Evolutionary conservation across 2,888 invertebrate species (phyloP).

Genomic region (Acleris literana): DNA sequence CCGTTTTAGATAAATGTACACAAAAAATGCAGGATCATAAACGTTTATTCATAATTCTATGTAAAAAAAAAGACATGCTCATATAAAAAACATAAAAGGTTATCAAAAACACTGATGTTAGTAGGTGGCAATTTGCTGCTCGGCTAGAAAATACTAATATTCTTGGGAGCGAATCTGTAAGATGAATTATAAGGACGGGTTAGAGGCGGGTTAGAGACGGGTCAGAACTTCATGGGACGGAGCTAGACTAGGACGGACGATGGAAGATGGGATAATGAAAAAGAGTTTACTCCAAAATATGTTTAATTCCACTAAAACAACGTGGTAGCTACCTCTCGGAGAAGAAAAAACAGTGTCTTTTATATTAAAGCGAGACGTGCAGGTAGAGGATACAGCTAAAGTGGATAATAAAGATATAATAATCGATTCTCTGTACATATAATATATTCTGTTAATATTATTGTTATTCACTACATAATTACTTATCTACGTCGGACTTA

Average conservation of each 20-base stretch:
- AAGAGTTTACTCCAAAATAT: conserved; percentile 45
- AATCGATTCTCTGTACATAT: conserved; percentile 49
- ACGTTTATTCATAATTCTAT: conserved; percentile 17
- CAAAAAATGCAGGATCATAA: conserved; percentile 11
- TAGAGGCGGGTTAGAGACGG: conserved; percentile 32
- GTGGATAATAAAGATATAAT: conserved; percentile 37
- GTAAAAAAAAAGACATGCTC: conserved; percentile 24
- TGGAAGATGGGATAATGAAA: conserved; percentile 45
- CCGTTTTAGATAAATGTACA: neutral
- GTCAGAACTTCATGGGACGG: conserved; percentile 39
- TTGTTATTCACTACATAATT: conserved; percentile 44
- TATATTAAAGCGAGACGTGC: conserved; percentile 49
- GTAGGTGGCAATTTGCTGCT: conserved; percentile 15
- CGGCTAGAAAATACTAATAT: conserved; percentile 75
- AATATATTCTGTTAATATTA: conserved; percentile 32
- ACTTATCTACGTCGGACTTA: conserved; percentile 59
- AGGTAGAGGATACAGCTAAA: conserved; percentile 34
- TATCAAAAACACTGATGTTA: conserved; percentile 12
- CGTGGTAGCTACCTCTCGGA: conserved; percentile 43
- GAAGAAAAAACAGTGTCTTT: conserved; percentile 46
- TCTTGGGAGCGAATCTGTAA: conserved; percentile 82
- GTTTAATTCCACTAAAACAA: conserved; percentile 54
- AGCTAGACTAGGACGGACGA: conserved; percentile 38
- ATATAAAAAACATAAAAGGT: conserved; percentile 25
- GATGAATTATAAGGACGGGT: conserved; percentile 36